Conservation (phyloP, 1,140 invertebrate genomes). For the Dreissena polymorpha region DNA sequence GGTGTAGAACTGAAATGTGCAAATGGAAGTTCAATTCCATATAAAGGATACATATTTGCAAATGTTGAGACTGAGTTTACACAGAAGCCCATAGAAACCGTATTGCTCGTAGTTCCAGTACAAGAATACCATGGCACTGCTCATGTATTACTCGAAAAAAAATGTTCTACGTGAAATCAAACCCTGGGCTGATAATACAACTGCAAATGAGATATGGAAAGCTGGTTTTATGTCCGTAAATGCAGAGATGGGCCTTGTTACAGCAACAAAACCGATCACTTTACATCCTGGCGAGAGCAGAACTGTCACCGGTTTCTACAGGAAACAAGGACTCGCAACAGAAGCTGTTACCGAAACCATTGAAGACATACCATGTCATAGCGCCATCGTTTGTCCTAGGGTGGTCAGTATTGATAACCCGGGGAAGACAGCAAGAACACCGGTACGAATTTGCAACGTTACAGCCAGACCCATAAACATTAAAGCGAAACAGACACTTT, state of each 20-base stretch:
- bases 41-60: too few species aligned
- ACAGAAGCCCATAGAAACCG: too few species aligned
- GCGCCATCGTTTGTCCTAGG: conserved; percentile 33
- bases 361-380: not conserved
- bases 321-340: not conserved
- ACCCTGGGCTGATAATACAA: too few species aligned
- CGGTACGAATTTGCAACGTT: conserved; percentile 48
- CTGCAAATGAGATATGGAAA: too few species aligned
- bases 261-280: not conserved
- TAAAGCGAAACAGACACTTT: conserved; percentile 6
- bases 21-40: too few species aligned
- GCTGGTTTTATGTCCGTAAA: too few species aligned
- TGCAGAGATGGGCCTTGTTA: conserved; percentile 4
- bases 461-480: conserved; percentile 36
- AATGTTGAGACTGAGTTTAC: too few species aligned
- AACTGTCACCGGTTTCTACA: conserved; percentile 13
- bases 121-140: too few species aligned
- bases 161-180: too few species aligned
- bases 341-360: not conserved
- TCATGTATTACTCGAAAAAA: too few species aligned
- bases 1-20: too few species aligned
- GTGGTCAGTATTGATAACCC: conserved; percentile 38
- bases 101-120: too few species aligned
- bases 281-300: not conserved
- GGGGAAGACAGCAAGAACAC: conserved; percentile 20